Evolutionary conservation across 2,113 vertebrate species (phyloP), one percentile per base, ranked within the genome.

Genomic region (Rhabdomys dilectus): DNA sequence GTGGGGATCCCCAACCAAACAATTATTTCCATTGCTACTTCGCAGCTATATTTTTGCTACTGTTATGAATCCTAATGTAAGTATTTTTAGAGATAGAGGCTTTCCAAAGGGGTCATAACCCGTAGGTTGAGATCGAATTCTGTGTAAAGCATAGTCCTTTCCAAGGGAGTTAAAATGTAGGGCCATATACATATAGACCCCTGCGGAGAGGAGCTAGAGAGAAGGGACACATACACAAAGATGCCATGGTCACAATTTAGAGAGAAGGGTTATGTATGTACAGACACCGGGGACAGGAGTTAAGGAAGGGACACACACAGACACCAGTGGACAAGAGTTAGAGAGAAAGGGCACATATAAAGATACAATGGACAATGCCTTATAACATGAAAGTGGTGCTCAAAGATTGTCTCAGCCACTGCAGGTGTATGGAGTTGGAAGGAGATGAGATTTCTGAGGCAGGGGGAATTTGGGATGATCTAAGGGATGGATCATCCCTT

Each of bases 321-420:
- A 51, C 29, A 51, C 24, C 42, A 48, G 42, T n/a, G 7, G 45
- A 34, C 45, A 78, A 7, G 42, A 31, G 75, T 78, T 34, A 53
- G 76, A 78, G 29, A 60, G 80, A 58, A 60, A 56, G 53, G 24
- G 21, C 29, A 11, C 39, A 45, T 42, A 19, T 4, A 45, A 48
- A 31, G n/a, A 12, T 64, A 10, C 17, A 31, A 86, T 3, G 1
- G 62, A 22, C 22, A 88, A 62, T 36, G 19, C 24, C 4, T 60
- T 39, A 5, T 0, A 11, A 15, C 9, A 1, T 15, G 10, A 7
- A 8, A 4, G 42, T 82, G 11, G 4, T 21, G 31, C n/a, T 45
- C 1, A 53, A 48, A 86, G 48, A 72, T 2, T 7, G 7, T 17
- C 3, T 11, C 7, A 58, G 42, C 9, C 56, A 5, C 16, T 21